A percentile compares a stretch with the other conserved stretches of the same genome.
Evolutionary conservation across 2,888 invertebrate species (phyloP).

Genomic region (Stenodera caucasica): DNA sequence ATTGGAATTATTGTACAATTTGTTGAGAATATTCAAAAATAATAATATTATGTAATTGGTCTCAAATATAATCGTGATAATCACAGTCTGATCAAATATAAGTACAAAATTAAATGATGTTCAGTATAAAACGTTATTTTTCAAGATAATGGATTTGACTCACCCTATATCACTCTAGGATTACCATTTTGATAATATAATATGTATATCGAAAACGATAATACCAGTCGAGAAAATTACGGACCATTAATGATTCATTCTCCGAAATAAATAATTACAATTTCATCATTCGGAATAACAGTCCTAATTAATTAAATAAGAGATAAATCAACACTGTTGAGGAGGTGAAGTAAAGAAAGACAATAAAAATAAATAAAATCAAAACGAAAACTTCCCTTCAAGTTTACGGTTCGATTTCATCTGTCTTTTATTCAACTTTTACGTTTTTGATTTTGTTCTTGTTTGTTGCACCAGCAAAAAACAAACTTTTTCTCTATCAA

Average conservation of each 20-base stretch:
- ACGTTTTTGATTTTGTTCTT: not conserved
- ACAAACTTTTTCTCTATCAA: not conserved
- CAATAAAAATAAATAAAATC: not conserved
- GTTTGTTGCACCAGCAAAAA: not conserved
- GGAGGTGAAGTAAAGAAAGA: not conserved
- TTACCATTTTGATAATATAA: not conserved
- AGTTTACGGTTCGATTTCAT: not conserved
- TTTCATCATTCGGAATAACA: not conserved
- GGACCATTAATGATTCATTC: not conserved
- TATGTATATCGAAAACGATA: not conserved
- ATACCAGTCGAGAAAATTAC: too few species aligned
- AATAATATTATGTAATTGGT: too few species aligned
- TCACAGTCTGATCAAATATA: too few species aligned
- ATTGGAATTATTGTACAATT: too few species aligned
- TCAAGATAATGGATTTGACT: too few species aligned
- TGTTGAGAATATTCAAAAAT: too few species aligned
- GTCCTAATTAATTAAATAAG: not conserved
- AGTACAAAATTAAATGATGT: too few species aligned
- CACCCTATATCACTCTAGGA: not conserved
- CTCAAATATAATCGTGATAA: too few species aligned
- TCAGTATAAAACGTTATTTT: too few species aligned
- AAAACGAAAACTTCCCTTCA: not conserved
- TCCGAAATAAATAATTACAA: not conserved
- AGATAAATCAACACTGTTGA: not conserved
- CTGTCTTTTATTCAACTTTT: not conserved